Evolutionary conservation across 2,113 vertebrate species (phyloP), one percentile per base, ranked within the genome.

Genomic region (Lepisosteus oculatus): DNA sequence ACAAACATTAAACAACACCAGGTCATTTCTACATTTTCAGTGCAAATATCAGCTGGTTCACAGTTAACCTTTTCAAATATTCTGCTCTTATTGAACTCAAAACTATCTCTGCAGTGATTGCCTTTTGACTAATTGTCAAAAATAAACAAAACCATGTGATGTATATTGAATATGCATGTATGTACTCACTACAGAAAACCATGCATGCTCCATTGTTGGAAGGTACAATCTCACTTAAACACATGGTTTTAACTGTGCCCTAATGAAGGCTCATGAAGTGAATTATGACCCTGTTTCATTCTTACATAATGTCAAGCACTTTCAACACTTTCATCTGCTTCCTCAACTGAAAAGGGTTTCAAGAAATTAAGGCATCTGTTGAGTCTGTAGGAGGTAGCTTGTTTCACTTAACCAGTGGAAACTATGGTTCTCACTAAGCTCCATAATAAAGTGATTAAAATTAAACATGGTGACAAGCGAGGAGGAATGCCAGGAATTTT

Each of bases 401-500:
- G 81, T 87, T 93, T 93, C 87, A 93, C 83, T 89, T 89, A 91
- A 92, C 93, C 90, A 91, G 87, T 86, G 87, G 88, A 89, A 95
- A 90, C 86, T 86, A 91, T 88, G 91, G 91, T 88, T 93, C 93
- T 86, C 86, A 90, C 87, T 91, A 91, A 93, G 94, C 90, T 90
- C 87, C 92, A 93, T 92, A 90, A 90, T 79, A 83, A 74, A 75
- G 81, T 84, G 90, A 94, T 96, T 93, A 93, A 92, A 91, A 92
- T 89, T 90, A 93, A 92, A 90, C 91, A 92, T 71, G 86, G 89
- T 90, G 91, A 90, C 90, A 92, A 92, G 87, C 77, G 81, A 80
- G 83, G 85, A 92, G 90, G 91, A 93, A 94, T 92, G 93, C 87
- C 86, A 94, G 86, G 94, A 96, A 96, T 97, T 91, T 93, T 92